Conservation (phyloP, 2,888 invertebrate genomes). For the Erebia palarica region DNA sequence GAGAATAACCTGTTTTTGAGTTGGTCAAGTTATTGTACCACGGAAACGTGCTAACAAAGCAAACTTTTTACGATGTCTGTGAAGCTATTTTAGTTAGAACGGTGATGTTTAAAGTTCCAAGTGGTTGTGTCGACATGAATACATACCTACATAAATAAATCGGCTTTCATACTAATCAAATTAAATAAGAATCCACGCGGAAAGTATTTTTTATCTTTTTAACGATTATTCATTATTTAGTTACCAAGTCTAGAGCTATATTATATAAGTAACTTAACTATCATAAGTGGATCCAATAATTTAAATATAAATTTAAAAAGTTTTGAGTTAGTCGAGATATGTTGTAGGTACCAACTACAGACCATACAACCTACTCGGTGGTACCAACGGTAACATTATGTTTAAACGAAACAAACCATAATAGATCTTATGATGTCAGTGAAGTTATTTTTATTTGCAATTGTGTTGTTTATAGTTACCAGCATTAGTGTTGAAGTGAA, state of each 20-base stretch:
- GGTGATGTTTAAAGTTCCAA: neutral
- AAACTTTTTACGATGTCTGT: neutral
- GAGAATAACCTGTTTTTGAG: neutral
- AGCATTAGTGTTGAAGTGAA: conserved; percentile 30
- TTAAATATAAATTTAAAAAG: neutral
- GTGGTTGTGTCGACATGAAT: conserved; percentile 7
- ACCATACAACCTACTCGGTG: too few relatives aligned
- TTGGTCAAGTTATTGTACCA: too few relatives aligned
- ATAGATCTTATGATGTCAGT: neutral
- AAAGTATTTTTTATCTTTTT: too few relatives aligned
- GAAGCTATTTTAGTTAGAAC: neutral
- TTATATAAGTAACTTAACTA: too few relatives aligned
- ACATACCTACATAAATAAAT: too few relatives aligned
- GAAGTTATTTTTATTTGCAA: neutral
- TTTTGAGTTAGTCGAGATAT: neutral
- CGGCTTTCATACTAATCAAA: too few relatives aligned
- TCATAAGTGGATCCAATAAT: neutral
- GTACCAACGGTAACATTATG: neutral
- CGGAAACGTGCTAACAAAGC: neutral
- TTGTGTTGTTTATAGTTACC: neutral
- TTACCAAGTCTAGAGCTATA: too few relatives aligned
- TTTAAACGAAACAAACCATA: neutral
- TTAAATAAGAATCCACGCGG: too few relatives aligned
- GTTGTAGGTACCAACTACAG: neutral
- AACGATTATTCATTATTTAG: too few relatives aligned